Base-by-base conservation (phyloP, 2,888 invertebrate genomes). In the Apotomis capreana region DNA sequence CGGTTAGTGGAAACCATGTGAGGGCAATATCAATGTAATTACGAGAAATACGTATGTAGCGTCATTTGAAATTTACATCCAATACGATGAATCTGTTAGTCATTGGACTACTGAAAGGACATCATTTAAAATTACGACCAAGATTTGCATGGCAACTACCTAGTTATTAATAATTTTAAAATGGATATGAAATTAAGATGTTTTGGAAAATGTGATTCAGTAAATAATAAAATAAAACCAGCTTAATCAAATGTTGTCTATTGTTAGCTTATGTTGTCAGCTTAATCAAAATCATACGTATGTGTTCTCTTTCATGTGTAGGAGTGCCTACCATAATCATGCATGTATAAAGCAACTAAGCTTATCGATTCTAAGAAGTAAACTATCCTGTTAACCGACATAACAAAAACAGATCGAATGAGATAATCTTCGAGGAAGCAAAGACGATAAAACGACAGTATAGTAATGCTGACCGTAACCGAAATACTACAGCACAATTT, bases 291-390 rank as follows among this genome's bases (percentile, higher is more conserved):
- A 26, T 26, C 8, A 15, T 55, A 15, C 54, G 26, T 54, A 54
- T 55, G 15, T 26, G 2, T 26, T 26, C 26, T 26, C 26, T 2
- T 26, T 26, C 3, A n/a, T 40, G 40, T 52, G 4, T 37, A 63
- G 12, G 15, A 44, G 44, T 54, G 5, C 49, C 2, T 49, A 9
- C 9, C 8, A 49, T 10, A 49, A 9, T 6, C 5, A 49, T 49
- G 54, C 64, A 54, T 55, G 9, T 40, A 40, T 13, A 63, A 4
- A 54, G 44, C 44, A 64, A 49, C 5, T 26, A 44, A 15, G 54
- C 64, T 54, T 64, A 63, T 63, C 54, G 44, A 15, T 64, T 64
- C 64, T 54, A 44, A 64, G 64, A 64, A 64, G 64, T 12, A 36
- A n/a, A 37, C 58, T 58, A 57, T 37, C n/a, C 58, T 44, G 64